These are phyloP conservation scores for Sapayoa aenigma DNA, from an alignment of 2,113 vertebrate genomes.

Conservation along the genomic window DNA sequence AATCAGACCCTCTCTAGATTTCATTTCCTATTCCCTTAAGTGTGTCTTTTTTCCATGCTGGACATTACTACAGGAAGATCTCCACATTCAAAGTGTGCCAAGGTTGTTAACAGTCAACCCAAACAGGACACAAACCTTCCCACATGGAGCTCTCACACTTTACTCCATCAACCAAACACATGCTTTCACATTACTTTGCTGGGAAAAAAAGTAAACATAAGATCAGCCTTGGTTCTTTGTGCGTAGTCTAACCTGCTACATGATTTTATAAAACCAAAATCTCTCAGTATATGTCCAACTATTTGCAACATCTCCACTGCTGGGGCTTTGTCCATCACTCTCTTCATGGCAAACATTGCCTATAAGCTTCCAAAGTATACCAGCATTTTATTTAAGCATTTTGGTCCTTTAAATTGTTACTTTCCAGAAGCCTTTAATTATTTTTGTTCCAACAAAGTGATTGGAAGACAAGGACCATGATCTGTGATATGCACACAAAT, in stretches of 20 bases:
- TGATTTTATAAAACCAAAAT: neutral
- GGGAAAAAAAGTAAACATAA: neutral
- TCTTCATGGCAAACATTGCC: neutral
- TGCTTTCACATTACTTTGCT: fast-evolving
- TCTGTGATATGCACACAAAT: neutral
- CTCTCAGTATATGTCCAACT: neutral
- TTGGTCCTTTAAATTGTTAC: neutral
- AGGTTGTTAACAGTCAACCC: neutral
- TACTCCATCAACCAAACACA: neutral
- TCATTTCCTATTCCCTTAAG: neutral
- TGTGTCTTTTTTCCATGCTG: neutral
- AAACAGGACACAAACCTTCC: neutral
- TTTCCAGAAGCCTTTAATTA: neutral
- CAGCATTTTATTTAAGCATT: neutral
- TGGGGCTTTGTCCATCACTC: neutral
- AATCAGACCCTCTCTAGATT: neutral
- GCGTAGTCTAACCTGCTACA: neutral
- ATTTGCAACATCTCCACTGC: neutral
- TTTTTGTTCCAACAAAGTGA: neutral
- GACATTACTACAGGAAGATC: neutral
- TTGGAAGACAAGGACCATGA: neutral
- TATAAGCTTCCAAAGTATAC: neutral
- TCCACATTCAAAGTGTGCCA: neutral
- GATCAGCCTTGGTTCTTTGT: neutral
- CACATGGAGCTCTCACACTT: fast-evolving